These are phyloP conservation scores for Ptilodon capucinus DNA, from an alignment of 2,888 invertebrate species.

Conservation along the genomic window DNA sequence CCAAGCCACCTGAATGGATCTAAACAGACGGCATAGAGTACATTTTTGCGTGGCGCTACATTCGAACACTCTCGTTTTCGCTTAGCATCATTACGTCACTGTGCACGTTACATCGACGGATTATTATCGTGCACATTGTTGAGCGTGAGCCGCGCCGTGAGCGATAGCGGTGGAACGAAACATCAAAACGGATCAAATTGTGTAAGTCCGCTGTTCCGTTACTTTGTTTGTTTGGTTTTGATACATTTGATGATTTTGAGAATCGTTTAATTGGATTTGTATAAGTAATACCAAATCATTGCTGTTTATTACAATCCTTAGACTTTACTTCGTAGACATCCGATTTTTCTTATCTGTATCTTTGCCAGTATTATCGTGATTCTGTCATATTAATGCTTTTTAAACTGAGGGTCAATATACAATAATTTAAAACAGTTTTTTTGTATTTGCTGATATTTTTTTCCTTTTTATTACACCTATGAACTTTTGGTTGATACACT, in stretches of 20 bases:
- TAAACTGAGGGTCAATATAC: not conserved
- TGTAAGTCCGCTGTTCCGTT: slow-evolving; percentile 17
- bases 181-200: slow-evolving; percentile 25
- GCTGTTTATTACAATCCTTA: not conserved
- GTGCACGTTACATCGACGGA: slow-evolving; percentile 52
- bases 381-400: not conserved
- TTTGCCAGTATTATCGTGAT: not conserved
- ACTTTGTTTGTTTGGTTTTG: slow-evolving; percentile 7
- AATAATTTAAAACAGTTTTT: too few relatives aligned
- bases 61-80: slow-evolving; percentile 66
- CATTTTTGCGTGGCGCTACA: slow-evolving; percentile 55
- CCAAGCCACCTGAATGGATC: slow-evolving; percentile 70
- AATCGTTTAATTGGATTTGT: not conserved
- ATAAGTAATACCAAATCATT: too few relatives aligned
- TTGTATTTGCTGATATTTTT: not conserved
- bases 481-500: not conserved
- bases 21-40: slow-evolving; percentile 54
- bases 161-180: slow-evolving; percentile 30
- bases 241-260: slow-evolving; percentile 1
- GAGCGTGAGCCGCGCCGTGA: slow-evolving; percentile 12
- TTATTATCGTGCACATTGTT: slow-evolving; percentile 49
- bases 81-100: slow-evolving; percentile 63
- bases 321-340: not conserved
- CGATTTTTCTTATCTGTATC: not conserved
- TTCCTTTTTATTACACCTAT: not conserved